Evolutionary conservation across 2,797 vertebrate species (phyloP), one percentile per base, ranked within the genome.

Genomic region (Lepilemur septentrionalis): DNA sequence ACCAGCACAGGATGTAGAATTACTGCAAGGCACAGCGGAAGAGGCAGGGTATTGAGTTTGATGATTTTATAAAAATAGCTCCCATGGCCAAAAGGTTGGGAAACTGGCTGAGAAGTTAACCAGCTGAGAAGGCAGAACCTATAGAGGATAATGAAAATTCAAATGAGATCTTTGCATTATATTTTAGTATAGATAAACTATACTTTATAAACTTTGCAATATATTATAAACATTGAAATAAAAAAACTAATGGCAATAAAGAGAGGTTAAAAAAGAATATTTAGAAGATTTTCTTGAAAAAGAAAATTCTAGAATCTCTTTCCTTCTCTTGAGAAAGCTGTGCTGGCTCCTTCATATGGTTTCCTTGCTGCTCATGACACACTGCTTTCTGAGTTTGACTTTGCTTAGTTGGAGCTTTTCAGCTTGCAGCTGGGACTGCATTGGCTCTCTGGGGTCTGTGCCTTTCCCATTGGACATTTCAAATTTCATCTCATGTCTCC

Each of bases 41-140:
- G 95, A 70, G 95, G 94, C 95, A 80, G 92, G 72, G 90, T 38
- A 17, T 97, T 88, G 93, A 97, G 96, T 89, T 87, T 97, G 90
- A 95, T 94, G 94, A 20, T 95, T 97, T 97, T 94, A 96, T 91
- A 97, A 96, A 97, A 52, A 86, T 87, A 92, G 20, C 17, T 85
- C 55, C 83, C 41, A 0, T 11, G 81, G 48, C 38, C 63, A 38
- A 73, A 91, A 76, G 41, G 18, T 65, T 4, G 1, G 81, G 35
- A 78, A 85, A 59, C 4, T 18, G 28, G 38, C 72, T 92, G 80
- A 88, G 23, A 70, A 61, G n/a, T 65, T 70, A 82, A 57, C 55
- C 22, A 4, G 32, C 8, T 63, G 32, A 52, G 75, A 76, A 92
- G 41, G 57, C 57, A 83, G 92, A 61, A 75, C 50, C 65, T 25